A percentile compares a stretch with the other conserved stretches of the same genome.
These are phyloP conservation scores for Drosophila ironensis DNA, from an alignment of 1,140 invertebrate genomes.

Conservation along the genomic window DNA sequence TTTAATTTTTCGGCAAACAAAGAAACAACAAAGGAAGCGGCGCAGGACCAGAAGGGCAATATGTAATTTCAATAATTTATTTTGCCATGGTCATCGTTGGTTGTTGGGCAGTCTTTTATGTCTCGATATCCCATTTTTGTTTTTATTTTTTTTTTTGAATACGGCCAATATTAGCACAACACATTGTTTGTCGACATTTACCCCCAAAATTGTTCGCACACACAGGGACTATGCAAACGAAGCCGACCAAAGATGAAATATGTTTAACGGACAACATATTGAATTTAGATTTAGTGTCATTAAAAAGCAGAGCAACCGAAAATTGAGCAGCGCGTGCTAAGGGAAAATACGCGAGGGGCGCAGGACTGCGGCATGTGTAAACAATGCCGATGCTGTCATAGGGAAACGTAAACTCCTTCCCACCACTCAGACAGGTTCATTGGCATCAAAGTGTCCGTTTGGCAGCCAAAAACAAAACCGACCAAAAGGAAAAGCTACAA, in stretches of 20 bases:
- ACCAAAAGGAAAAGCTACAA: too few species aligned
- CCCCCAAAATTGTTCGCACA: not conserved
- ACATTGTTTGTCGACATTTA: conserved; percentile 56
- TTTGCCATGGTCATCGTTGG: not conserved
- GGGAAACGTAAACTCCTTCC: conserved; percentile 8
- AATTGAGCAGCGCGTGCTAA: conserved; percentile 15
- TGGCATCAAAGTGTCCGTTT: conserved; percentile 35
- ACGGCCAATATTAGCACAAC: conserved; percentile 63
- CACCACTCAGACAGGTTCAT: conserved; percentile 53
- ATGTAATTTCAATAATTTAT: conserved; percentile 69
- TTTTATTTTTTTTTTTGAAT: not conserved
- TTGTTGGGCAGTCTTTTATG: not conserved
- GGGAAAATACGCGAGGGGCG: not conserved
- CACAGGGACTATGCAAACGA: conserved; percentile 44
- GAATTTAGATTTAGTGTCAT: conserved; percentile 71
- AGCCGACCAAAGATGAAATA: conserved; percentile 54
- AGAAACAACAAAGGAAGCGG: not conserved
- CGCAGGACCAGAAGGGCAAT: conserved; percentile 8
- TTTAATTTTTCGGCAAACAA: conserved; percentile 57
- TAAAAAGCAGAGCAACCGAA: conserved; percentile 15
- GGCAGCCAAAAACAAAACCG: too few species aligned
- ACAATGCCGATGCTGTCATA: conserved; percentile 37
- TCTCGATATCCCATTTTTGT: not conserved
- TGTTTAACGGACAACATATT: conserved; percentile 75
- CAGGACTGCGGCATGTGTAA: conserved; percentile 29